Evolutionary conservation across 2,113 vertebrate genomes (phyloP).

Genomic region (Daboia siamensis): DNA sequence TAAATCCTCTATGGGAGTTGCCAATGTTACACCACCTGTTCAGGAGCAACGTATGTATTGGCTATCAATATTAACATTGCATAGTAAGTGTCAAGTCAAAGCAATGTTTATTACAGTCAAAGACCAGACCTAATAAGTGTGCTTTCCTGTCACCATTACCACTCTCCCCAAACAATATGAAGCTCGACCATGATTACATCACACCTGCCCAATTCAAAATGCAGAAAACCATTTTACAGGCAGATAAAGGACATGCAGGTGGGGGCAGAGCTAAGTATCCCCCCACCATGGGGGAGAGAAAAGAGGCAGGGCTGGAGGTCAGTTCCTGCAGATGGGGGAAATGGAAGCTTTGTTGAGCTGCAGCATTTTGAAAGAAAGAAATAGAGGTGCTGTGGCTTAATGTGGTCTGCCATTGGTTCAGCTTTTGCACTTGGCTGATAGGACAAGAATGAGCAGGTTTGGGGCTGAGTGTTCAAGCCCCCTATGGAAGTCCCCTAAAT

Average conservation of each 20-base stretch:
- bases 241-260: not conserved
- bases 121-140: not conserved
- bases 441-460: not conserved
- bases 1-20: not conserved
- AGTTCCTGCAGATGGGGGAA: not conserved
- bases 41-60: conserved; percentile 55
- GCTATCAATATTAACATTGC: conserved; percentile 27
- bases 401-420: not conserved
- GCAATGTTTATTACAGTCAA: not conserved
- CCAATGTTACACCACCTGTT: conserved; percentile 21
- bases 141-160: not conserved
- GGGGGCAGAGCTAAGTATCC: not conserved
- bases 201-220: not conserved
- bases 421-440: not conserved
- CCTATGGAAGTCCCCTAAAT: not conserved
- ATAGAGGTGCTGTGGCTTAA: not conserved
- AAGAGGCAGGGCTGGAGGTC: not conserved
- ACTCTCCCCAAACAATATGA: not conserved
- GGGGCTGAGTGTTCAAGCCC: not conserved
- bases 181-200: not conserved
- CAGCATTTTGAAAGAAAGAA: not conserved
- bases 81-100: not conserved
- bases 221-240: not conserved
- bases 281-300: not conserved
- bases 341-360: not conserved